Percentiles rank a stretch among this genome's conserved stretches.
Conservation (phyloP, 53 echinoderm and acorn worm species). For the Temnopleurus reevesii region DNA sequence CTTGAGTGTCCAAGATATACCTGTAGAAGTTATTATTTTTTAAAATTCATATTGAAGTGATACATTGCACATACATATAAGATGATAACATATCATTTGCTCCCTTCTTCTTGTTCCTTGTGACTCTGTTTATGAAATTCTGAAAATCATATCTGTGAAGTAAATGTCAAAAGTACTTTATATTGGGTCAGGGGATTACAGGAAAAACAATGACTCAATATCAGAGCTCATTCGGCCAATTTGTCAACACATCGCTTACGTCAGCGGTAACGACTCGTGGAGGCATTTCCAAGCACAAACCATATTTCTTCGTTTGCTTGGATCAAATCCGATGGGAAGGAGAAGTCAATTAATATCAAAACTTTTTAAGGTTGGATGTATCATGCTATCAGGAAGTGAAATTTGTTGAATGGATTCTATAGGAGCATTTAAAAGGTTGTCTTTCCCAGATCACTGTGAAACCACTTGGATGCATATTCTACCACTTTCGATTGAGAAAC, state of each 20-base stretch:
- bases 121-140: neutral
- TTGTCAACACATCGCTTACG: conserved; percentile 5
- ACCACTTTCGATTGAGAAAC: too few relatives aligned
- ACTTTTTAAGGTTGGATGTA: too few relatives aligned
- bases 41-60: too few relatives aligned
- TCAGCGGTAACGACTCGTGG: neutral
- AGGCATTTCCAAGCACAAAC: neutral
- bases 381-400: too few relatives aligned
- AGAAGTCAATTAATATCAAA: neutral
- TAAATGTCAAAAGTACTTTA: conserved; percentile 28
- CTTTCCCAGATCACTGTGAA: too few relatives aligned
- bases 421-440: too few relatives aligned
- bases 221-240: neutral
- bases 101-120: too few relatives aligned
- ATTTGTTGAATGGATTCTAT: neutral
- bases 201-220: conserved; percentile 7
- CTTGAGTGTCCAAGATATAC: too few relatives aligned
- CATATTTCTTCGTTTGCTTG: neutral
- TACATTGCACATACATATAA: too few relatives aligned
- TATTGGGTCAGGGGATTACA: conserved; percentile 2
- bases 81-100: too few relatives aligned
- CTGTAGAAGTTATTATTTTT: too few relatives aligned
- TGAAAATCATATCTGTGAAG: neutral
- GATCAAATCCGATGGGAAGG: conserved; percentile 2
- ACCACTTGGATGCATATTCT: too few relatives aligned